These are phyloP conservation scores for Paracyprichromis sp. DNA, from an alignment of 2,113 vertebrate genomes.

Conservation along the genomic window DNA sequence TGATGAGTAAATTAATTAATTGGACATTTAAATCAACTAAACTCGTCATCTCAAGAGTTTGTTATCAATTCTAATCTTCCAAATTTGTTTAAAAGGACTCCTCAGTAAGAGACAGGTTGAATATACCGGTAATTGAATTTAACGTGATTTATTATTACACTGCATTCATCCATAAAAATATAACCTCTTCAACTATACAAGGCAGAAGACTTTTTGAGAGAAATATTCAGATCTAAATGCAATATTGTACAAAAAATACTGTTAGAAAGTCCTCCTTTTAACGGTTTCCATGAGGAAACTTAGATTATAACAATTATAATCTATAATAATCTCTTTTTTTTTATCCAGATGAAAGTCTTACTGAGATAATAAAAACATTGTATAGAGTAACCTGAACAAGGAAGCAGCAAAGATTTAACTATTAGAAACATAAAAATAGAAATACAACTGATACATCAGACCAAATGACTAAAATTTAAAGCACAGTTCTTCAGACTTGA, in stretches of 20 bases:
- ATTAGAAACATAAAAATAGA: background rate
- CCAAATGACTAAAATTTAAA: background rate
- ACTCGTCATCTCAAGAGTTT: background rate
- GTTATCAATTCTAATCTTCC: background rate
- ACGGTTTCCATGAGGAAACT: background rate
- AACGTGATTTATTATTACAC: background rate
- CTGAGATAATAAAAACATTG: background rate
- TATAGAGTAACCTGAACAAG: background rate
- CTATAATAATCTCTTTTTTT: background rate
- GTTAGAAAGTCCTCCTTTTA: background rate
- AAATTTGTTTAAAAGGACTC: background rate
- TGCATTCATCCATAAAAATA: background rate
- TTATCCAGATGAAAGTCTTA: background rate
- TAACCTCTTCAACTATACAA: background rate
- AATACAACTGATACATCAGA: background rate
- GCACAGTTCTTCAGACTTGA: background rate
- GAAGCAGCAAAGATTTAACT: background rate
- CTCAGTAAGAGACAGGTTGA: background rate
- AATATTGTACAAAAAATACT: background rate
- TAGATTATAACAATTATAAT: background rate
- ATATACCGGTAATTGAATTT: background rate
- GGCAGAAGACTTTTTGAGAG: background rate
- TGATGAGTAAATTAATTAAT: background rate
- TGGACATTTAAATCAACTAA: background rate
- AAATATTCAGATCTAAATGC: background rate